Base-by-base conservation (phyloP, 2,888 invertebrate genomes). In the Rhagonycha fulva region DNA sequence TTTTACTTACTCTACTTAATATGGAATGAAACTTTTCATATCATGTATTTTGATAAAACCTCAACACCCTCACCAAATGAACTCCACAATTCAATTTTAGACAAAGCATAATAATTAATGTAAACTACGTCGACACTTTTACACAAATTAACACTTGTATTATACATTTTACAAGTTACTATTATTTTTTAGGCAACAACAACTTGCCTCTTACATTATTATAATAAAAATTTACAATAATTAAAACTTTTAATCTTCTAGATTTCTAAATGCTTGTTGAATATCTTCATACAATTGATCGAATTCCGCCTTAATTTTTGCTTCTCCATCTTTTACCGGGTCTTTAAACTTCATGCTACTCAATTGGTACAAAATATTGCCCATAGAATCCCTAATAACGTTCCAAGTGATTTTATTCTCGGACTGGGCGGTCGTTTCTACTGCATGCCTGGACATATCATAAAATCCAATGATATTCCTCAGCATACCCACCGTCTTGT, bases 291-390 rank as follows among this genome's bases (percentile, higher is more conserved):
- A 91, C 74, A 99, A 90, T 86, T 98, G 98, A 88, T 99, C 99
- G 88, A 96, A 98, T 86, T 99, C 98, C 68, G 95, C 94, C 89
- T 96, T 96, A 89, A 99, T 98, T 90, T 98, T 99, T 12, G 94
- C 93, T 88, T 99, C 99, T 74, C 99, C 99, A 84, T 99, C 99
- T 89, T 97, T 98, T 26, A 97, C 96, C 67, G 99, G 99, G 89
- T 99, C 98, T 93, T 98, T 98, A 92, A 99, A 99, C 90, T 99
- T 99, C 99, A 99, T 99, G 87, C 96, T 96, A 86, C 96, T 97
- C 82, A 99, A 92, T 88, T 98, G 97, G 90, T 99, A 98, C 84
- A 99, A 92, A 84, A 97, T 95, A 87, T 95, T 95, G 86, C 95
- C 95, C 97, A 99, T 97, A 85, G 97, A 95, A 87, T 99, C 99